phyloP scores from a whole-genome alignment of 2,888 invertebrate genomes.

The Spatulosminthurus flaviceps region DNA sequence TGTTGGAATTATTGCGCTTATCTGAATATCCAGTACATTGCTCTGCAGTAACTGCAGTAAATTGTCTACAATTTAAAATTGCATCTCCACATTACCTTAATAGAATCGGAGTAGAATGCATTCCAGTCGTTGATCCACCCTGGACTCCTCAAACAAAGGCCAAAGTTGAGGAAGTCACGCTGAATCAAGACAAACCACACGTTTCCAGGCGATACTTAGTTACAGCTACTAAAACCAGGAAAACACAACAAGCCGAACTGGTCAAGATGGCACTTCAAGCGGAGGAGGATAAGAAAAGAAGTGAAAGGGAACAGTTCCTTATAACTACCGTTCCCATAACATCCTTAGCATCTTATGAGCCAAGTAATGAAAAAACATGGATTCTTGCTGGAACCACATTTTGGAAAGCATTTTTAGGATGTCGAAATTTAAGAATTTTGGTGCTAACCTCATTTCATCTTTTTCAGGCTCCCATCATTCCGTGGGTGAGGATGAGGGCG shows the following conservation, averaged over 20 bases:
- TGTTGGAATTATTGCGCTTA: too few species aligned
- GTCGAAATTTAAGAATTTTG: too few species aligned
- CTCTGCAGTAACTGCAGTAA: too few species aligned
- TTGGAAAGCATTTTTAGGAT: too few species aligned
- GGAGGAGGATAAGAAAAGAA: slow-evolving; percentile 92
- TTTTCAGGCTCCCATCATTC: slow-evolving; percentile 60
- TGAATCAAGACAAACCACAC: slow-evolving; percentile 82
- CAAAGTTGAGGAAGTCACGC: slow-evolving; percentile 98
- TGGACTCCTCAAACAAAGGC: slow-evolving; percentile 99
- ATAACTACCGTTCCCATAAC: slow-evolving; percentile 96
- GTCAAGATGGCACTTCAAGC: slow-evolving; percentile 94
- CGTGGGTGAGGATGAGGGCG: slow-evolving; percentile 62
- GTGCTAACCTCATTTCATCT: too few species aligned
- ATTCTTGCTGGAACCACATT: too few species aligned
- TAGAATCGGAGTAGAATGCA: slow-evolving; percentile 91
- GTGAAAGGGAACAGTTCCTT: slow-evolving; percentile 93
- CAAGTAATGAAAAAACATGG: too few species aligned
- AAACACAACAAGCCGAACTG: slow-evolving; percentile 98
- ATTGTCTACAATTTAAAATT: too few species aligned
- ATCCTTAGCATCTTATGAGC: slow-evolving; percentile 94
- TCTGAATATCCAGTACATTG: too few species aligned
- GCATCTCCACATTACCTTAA: too few species aligned
- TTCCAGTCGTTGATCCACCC: slow-evolving; percentile 96
- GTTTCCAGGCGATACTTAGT: slow-evolving; percentile 83
- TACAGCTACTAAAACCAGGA: slow-evolving; percentile 97